Evolutionary conservation across 2,888 invertebrate genomes (phyloP).

Genomic region (Chesias legatella): DNA sequence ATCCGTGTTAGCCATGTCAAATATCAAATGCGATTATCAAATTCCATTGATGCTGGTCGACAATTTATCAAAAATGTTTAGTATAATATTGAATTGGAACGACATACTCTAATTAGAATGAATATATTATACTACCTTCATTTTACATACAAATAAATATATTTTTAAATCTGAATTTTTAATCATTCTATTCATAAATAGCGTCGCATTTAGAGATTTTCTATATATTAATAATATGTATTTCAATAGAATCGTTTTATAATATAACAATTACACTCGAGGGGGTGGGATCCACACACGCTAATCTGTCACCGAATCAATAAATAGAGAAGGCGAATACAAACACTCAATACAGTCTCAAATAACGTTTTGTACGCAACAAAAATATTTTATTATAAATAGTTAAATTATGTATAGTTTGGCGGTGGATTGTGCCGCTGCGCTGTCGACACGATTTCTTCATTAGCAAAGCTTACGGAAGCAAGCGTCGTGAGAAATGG

Average conservation of each 20-base stretch:
- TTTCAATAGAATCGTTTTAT: slow-evolving; percentile 53
- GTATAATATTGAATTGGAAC: slow-evolving; percentile 52
- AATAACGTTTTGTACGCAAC: slow-evolving; percentile 76
- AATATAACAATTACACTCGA: slow-evolving; percentile 63
- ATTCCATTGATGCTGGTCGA: slow-evolving; percentile 69
- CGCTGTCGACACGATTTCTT: slow-evolving; percentile 61
- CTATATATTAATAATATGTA: slow-evolving; percentile 51
- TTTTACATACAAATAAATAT: slow-evolving; percentile 60
- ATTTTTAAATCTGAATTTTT: slow-evolving; percentile 72
- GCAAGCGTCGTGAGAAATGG: slow-evolving; percentile 74
- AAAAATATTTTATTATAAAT: slow-evolving; percentile 52
- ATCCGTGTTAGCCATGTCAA: slow-evolving; percentile 45
- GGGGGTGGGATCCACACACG: slow-evolving; percentile 61
- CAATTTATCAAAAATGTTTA: slow-evolving; percentile 54
- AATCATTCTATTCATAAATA: slow-evolving; percentile 74
- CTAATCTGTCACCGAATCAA: slow-evolving; percentile 51
- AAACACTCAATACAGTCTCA: slow-evolving; percentile 76
- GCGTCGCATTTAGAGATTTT: slow-evolving; percentile 68
- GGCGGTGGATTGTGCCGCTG: slow-evolving; percentile 52
- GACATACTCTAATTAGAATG: slow-evolving; percentile 68
- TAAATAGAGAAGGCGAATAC: slow-evolving; percentile 65
- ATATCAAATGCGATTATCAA: slow-evolving; percentile 57
- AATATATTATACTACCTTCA: slow-evolving; percentile 63
- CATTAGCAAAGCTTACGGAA: slow-evolving; percentile 75
- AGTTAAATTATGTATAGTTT: slow-evolving; percentile 34